phyloP scores from a whole-genome alignment of 2,888 invertebrate species.

The Tricholauxania praeusta region DNA sequence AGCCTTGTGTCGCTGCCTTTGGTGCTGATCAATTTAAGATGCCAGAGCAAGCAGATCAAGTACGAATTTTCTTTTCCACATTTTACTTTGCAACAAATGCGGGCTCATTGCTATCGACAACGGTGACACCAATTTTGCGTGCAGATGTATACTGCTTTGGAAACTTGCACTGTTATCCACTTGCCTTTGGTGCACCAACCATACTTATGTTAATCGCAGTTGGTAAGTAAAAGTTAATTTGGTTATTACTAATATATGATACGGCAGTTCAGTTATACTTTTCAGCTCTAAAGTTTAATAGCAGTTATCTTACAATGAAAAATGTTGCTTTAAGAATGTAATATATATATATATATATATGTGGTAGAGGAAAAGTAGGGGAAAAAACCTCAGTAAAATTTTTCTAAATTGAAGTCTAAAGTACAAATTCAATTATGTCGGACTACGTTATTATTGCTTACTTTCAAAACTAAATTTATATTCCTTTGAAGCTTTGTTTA shows the following conservation, averaged over 20 bases:
- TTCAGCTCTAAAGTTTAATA: too few species aligned
- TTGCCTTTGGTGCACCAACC: conserved; percentile 83
- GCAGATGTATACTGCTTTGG: conserved; percentile 75
- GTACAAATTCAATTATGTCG: too few species aligned
- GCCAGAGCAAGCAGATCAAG: conserved; percentile 74
- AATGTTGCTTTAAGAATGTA: too few species aligned
- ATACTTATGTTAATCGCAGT: conserved; percentile 78
- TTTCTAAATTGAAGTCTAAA: too few species aligned
- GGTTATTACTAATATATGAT: too few species aligned
- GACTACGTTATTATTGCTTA: too few species aligned
- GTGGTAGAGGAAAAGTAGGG: too few species aligned
- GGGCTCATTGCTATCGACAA: conserved; percentile 79
- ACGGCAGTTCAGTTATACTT: too few species aligned
- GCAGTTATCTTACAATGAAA: too few species aligned
- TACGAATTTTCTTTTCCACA: conserved; percentile 79
- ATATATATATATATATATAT: too few species aligned
- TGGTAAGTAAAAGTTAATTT: conserved; percentile 69
- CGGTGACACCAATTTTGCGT: conserved; percentile 79
- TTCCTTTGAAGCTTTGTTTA: conserved; percentile 75
- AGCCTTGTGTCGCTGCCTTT: conserved; percentile 84
- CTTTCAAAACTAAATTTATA: too few species aligned
- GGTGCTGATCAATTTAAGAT: conserved; percentile 82
- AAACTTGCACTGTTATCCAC: conserved; percentile 75
- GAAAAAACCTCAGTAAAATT: too few species aligned
- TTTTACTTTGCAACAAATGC: conserved; percentile 77